A percentile compares a stretch with the other conserved stretches of the same genome.
Conservation (phyloP, 2,888 invertebrate species). For the Tenodera sinensis region DNA sequence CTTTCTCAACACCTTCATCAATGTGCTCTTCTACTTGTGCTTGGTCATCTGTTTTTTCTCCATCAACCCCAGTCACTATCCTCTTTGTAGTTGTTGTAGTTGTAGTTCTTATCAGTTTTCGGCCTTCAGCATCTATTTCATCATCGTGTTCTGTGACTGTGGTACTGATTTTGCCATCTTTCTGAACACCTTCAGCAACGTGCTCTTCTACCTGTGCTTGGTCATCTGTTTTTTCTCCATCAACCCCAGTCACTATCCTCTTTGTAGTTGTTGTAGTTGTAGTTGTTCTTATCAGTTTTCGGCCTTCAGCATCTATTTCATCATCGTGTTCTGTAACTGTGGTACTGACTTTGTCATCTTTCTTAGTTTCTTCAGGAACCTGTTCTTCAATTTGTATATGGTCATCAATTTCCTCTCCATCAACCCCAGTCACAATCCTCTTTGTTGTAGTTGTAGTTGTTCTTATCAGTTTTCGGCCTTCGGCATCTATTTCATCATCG, state of each 20-base stretch:
- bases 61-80: no score
- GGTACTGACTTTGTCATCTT: background rate
- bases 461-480: background rate
- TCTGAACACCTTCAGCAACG: no score
- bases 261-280: constrained; percentile 7
- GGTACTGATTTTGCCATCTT: no score
- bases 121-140: no score
- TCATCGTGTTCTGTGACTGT: no score
- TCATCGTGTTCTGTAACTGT: background rate
- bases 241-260: background rate
- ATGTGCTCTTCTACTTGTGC: no score
- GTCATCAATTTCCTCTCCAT: background rate
- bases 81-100: no score
- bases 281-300: background rate
- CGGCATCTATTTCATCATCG: background rate
- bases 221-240: background rate
- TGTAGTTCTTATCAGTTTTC: no score
- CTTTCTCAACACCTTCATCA: no score
- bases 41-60: no score
- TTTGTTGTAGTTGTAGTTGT: constrained; percentile 8
- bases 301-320: background rate
- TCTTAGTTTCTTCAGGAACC: background rate
- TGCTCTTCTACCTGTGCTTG: no score
- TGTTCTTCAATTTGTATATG: background rate
- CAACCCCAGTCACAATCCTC: background rate